Percentiles rank a stretch among this genome's conserved stretches.
Evolutionary conservation across 2,888 invertebrate genomes (phyloP).

Genomic region (Nysson spinosus): DNA sequence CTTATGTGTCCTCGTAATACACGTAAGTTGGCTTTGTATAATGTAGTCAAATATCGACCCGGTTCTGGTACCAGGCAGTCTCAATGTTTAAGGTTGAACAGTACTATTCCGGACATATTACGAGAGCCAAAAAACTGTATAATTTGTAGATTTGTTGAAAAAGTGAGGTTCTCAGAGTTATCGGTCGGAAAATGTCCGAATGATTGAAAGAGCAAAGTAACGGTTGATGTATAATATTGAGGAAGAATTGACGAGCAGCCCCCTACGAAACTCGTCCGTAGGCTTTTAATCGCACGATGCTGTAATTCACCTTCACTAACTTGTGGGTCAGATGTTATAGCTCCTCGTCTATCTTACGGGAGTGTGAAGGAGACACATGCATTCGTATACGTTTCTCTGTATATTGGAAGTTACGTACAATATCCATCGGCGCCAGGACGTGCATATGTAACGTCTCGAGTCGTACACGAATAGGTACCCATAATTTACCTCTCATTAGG

Average conservation of each 20-base stretch:
- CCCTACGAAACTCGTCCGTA: slow-evolving; percentile 30
- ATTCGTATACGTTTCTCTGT: too few relatives aligned
- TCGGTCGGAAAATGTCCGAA: not conserved
- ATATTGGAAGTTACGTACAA: not conserved
- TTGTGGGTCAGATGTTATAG: slow-evolving; percentile 31
- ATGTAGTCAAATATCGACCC: slow-evolving; percentile 37
- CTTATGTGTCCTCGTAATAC: slow-evolving; percentile 3
- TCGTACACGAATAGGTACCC: not conserved
- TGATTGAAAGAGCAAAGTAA: slow-evolving; percentile 12
- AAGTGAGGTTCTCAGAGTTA: not conserved
- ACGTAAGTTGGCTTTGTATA: slow-evolving; percentile 23
- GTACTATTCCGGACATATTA: slow-evolving; percentile 31
- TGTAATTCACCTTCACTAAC: slow-evolving; percentile 48
- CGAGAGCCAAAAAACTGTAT: not conserved
- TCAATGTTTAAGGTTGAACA: slow-evolving; percentile 16
- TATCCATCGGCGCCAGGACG: not conserved
- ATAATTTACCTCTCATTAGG: slow-evolving; percentile 26
- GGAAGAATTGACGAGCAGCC: slow-evolving; percentile 23
- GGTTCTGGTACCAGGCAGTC: slow-evolving; percentile 18
- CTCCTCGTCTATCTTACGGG: slow-evolving; percentile 8
- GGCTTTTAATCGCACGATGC: slow-evolving; percentile 44
- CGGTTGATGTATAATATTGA: slow-evolving; percentile 20
- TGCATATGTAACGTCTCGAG: not conserved
- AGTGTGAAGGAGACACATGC: not conserved
- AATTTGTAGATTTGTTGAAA: too few relatives aligned